Evolutionary conservation across 2,797 vertebrate species (phyloP), one percentile per base, ranked within the genome.

Genomic region (Neosilurus mollespiculum): DNA sequence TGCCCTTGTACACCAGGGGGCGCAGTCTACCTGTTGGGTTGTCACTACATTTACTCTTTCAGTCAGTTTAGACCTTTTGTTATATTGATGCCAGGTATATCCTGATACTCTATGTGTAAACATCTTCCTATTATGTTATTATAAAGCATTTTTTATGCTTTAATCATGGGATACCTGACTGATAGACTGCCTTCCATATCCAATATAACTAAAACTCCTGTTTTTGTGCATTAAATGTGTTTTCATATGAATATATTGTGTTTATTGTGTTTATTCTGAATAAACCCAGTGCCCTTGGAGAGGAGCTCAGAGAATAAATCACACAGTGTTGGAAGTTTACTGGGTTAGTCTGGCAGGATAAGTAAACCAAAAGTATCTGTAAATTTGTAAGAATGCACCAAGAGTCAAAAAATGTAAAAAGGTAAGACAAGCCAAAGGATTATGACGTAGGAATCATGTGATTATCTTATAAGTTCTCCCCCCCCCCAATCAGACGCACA

Each of bases 361-460:
- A 78, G 34, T 24, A 62, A 7, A 61, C 20, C 20, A 51, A 78
- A 78, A 49, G 14, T 9, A 78, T 51, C 76, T 16, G 16, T 78
- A 24, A 78, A 78, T 78, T 78, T 24, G 12, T 49, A 49, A 49
- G 59, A 62, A 78, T 61, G 58, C 58, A 26, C 22, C 22, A 78
- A 81, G 20, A 37, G 6, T 5, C 6, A 37, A 80, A 66, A 80
- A 34, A 22, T 15, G 22, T 58, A 69, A 24, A 10, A 51, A 37
- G 43, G 30, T 30, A 61, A 83, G 78, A 85, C 86, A 85, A 86
- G 86, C 81, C 81, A 69, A 75, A 82, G n/a, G 70, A 70, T 81
- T 84, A 69, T 93, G 93, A 94, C 93, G 93, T 92, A 91, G 89
- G 56, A 86, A 87, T 93, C 93, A 94, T 90, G 90, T 95, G 94